A percentile compares a stretch with the other conserved stretches of the same genome.
These are phyloP conservation scores for honey bee (Apis mellifera) DNA, from an alignment of 1,140 invertebrate genomes.

Conservation along the genomic window Amel_HAv3.1 CM009945.2:1052001-1052500, in stretches of 20 bases:
- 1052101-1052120: slow-evolving; percentile 28
- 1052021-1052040: background rate
- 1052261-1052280: slow-evolving; percentile 14
- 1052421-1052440: slow-evolving; percentile 40
- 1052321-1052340: slow-evolving; percentile 1
- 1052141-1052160: slow-evolving; percentile 41
- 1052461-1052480: slow-evolving; percentile 29
- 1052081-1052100: slow-evolving; percentile 28
- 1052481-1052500: background rate
- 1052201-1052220: slow-evolving; percentile 70
- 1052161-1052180: slow-evolving; percentile 52
- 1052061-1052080: slow-evolving; percentile 39
- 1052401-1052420: background rate
- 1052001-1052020: background rate
- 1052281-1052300: background rate
- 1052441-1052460: slow-evolving; percentile 29
- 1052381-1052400: slow-evolving; percentile 24
- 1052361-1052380: slow-evolving; percentile 17
- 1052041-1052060: background rate
- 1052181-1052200: slow-evolving; percentile 74
- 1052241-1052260: slow-evolving; percentile 3
- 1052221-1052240: slow-evolving; percentile 20
- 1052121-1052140: slow-evolving; percentile 12
- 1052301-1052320: background rate
- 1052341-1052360: background rate